These are phyloP conservation scores for Coregonus clupeaformis DNA, from an alignment of 2,113 vertebrate genomes.

Conservation along the genomic window DNA sequence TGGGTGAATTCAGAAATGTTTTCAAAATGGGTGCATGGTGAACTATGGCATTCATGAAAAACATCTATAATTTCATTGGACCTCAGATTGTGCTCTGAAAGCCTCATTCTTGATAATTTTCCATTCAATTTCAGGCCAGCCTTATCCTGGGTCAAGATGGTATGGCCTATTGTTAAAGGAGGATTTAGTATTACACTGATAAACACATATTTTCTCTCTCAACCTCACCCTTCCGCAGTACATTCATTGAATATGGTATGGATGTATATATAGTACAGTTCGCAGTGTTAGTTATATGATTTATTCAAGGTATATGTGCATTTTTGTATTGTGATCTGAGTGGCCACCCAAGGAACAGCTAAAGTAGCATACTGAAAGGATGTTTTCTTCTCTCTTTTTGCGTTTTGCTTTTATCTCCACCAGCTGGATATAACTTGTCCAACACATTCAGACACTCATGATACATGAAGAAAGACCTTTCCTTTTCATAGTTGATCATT, in stretches of 20 bases:
- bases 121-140: neutral
- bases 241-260: too few relatives aligned
- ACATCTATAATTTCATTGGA: neutral
- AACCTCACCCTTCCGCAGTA: too few relatives aligned
- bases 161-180: constrained; percentile 39
- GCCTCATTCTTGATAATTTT: constrained; percentile 12
- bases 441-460: constrained; percentile 37
- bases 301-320: too few relatives aligned
- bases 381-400: constrained; percentile 39
- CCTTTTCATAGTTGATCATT: constrained; percentile 50
- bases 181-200: constrained; percentile 25
- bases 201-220: too few relatives aligned
- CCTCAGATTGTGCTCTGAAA: constrained; percentile 12
- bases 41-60: constrained; percentile 16
- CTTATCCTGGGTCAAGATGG: constrained; percentile 16
- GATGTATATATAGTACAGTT: too few relatives aligned
- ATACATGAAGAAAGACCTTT: constrained; percentile 48
- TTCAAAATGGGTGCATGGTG: constrained; percentile 17
- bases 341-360: constrained; percentile 48
- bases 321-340: constrained; percentile 41
- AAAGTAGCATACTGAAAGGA: constrained; percentile 40
- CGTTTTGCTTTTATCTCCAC: constrained; percentile 49
- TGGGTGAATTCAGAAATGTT: constrained; percentile 39
- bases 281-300: too few relatives aligned
- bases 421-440: constrained; percentile 59